These are phyloP conservation scores for Ahaetulla prasina DNA, from an alignment of 2,113 vertebrate species.

Conservation along the genomic window DNA sequence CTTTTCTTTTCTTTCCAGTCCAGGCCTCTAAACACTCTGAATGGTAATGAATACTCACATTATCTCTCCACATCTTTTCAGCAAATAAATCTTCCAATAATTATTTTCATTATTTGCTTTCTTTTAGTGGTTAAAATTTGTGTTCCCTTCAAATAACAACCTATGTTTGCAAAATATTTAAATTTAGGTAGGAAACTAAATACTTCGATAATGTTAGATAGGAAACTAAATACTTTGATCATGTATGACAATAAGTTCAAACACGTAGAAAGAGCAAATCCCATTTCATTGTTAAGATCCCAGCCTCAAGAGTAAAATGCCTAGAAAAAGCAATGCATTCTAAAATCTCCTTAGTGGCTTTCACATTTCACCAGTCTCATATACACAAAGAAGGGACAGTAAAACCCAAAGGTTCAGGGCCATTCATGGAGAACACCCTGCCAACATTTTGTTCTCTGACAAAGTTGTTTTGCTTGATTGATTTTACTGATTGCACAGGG, in stretches of 20 bases:
- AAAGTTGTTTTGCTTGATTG: neutral
- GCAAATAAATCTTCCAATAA: neutral
- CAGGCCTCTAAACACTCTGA: neutral
- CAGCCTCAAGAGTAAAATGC: neutral
- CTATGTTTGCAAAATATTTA: constrained; percentile 1
- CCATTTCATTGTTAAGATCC: neutral
- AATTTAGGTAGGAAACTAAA: constrained; percentile 21
- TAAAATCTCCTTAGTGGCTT: constrained; percentile 20
- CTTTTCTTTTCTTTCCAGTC: neutral
- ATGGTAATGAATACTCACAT: neutral
- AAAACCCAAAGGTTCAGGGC: constrained; percentile 9
- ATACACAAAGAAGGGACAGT: neutral
- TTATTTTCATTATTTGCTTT: constrained; percentile 28
- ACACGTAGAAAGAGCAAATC: neutral
- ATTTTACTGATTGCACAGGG: constrained; percentile 14
- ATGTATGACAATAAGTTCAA: constrained; percentile 10
- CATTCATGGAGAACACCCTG: neutral
- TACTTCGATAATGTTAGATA: constrained; percentile 19
- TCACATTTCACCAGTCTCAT: neutral
- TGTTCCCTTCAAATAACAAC: neutral
- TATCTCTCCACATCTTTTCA: neutral
- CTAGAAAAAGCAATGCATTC: neutral
- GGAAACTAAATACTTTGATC: constrained; percentile 19
- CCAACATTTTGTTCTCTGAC: neutral
- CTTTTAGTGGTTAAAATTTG: constrained; percentile 30